phyloP scores from a whole-genome alignment of 2,888 invertebrate species.

The Stenodera caucasica region DNA sequence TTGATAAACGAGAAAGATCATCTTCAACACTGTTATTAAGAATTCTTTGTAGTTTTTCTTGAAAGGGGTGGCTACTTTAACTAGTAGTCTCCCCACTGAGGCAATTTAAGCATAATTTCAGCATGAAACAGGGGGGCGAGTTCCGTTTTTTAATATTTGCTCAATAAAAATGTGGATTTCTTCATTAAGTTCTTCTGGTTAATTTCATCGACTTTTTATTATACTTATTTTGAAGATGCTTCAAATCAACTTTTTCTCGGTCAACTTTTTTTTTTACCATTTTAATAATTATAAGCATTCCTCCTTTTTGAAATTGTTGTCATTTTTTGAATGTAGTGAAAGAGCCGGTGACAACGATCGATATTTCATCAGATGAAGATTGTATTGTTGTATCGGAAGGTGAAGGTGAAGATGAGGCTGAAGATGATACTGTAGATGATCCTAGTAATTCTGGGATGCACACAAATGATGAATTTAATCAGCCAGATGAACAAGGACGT shows the following conservation, averaged over 20 bases:
- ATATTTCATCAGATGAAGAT: slow-evolving; percentile 77
- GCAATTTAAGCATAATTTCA: background rate
- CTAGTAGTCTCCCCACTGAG: background rate
- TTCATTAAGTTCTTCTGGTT: too few relatives aligned
- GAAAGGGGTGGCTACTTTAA: background rate
- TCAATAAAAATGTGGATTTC: too few relatives aligned
- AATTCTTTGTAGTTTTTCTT: background rate
- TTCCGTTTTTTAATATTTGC: too few relatives aligned
- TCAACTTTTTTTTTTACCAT: too few relatives aligned
- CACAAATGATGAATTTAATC: slow-evolving; percentile 89
- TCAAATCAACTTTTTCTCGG: too few relatives aligned
- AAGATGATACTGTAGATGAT: slow-evolving; percentile 80
- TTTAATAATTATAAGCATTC: too few relatives aligned
- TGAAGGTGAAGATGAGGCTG: slow-evolving; percentile 74
- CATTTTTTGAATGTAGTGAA: background rate
- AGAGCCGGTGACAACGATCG: slow-evolving; percentile 72
- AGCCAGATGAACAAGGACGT: slow-evolving; percentile 87
- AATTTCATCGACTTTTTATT: too few relatives aligned
- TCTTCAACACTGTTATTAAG: background rate
- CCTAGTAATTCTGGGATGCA: slow-evolving; percentile 89
- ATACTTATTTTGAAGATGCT: too few relatives aligned
- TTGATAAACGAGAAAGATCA: too few relatives aligned
- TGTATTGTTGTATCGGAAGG: slow-evolving; percentile 86
- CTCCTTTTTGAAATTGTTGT: background rate
- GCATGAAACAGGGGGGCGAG: too few relatives aligned